phyloP scores from a whole-genome alignment of 2,888 invertebrate species.

The Patella depressa region DNA sequence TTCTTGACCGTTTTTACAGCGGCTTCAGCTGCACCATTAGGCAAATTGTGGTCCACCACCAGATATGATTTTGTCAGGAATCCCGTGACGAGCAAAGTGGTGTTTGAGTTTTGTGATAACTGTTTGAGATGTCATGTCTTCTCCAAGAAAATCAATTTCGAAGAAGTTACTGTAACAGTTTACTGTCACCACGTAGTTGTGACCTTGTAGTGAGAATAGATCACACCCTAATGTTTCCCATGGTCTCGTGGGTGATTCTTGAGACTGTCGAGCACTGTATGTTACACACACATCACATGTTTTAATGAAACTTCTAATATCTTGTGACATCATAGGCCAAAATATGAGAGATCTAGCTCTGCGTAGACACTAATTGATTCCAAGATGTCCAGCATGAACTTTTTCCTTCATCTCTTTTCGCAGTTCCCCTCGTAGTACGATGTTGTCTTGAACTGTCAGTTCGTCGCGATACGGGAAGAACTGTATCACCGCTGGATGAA shows the following conservation, averaged over 20 bases:
- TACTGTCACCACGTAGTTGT: constrained; percentile 41
- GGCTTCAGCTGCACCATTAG: constrained; percentile 22
- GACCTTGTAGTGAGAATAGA: constrained; percentile 33
- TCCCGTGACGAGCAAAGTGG: constrained; percentile 35
- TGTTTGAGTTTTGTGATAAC: constrained; percentile 38
- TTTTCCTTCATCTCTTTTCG: constrained; percentile 15
- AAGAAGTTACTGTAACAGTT: constrained; percentile 41
- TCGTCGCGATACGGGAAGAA: constrained; percentile 26
- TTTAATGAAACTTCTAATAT: constrained; percentile 35
- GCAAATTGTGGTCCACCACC: constrained; percentile 26
- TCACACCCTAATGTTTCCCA: constrained; percentile 43
- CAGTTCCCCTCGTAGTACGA: neutral
- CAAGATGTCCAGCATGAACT: constrained; percentile 23
- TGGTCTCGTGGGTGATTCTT: constrained; percentile 38
- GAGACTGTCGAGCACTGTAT: constrained; percentile 23
- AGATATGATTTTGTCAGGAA: constrained; percentile 22
- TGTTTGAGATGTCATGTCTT: constrained; percentile 26
- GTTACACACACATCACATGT: constrained; percentile 32
- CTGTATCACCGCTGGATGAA: neutral
- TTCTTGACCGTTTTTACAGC: constrained; percentile 22
- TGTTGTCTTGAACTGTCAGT: neutral
- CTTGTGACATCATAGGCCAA: constrained; percentile 38
- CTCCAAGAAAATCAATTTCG: constrained; percentile 35
- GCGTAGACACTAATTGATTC: constrained; percentile 23
- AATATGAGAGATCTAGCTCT: constrained; percentile 27